A percentile compares a stretch with the other conserved stretches of the same genome.
These are phyloP conservation scores for Mionectes olivaceus DNA, from an alignment of 2,797 vertebrate genomes.

Conservation along the genomic window DNA sequence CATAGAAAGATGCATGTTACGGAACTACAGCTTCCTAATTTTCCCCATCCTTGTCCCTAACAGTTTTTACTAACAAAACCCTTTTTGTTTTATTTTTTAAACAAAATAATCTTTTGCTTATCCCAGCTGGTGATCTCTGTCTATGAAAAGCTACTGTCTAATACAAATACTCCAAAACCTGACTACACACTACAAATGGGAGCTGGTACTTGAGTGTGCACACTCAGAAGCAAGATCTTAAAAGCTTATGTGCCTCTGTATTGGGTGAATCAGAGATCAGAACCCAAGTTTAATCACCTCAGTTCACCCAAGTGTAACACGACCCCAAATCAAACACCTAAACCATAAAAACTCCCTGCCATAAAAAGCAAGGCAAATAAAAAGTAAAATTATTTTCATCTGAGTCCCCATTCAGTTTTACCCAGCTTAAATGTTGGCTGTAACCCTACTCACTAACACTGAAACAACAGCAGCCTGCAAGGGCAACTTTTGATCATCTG, in stretches of 20 bases:
- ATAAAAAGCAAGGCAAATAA: not conserved
- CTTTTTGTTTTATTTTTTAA: not conserved
- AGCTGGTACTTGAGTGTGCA: not conserved
- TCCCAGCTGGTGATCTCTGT: not conserved
- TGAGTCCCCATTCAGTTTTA: not conserved
- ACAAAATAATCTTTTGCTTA: not conserved
- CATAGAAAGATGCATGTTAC: not conserved
- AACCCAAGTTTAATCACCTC: slow-evolving; percentile 32
- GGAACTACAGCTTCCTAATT: not conserved
- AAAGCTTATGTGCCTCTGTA: not conserved
- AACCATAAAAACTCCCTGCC: not conserved
- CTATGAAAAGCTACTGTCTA: not conserved
- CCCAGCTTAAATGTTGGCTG: not conserved
- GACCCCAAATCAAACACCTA: not conserved
- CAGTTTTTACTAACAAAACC: not conserved
- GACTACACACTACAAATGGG: not conserved
- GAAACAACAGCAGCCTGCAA: not conserved
- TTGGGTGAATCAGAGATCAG: not conserved
- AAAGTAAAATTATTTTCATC: not conserved
- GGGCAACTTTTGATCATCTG: not conserved
- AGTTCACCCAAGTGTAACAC: not conserved
- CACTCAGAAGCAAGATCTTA: not conserved
- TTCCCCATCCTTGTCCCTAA: not conserved
- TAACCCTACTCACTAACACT: not conserved
- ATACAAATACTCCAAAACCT: not conserved